Base-by-base conservation (phyloP, 2,113 vertebrate genomes). In the Lontra canadensis region DNA sequence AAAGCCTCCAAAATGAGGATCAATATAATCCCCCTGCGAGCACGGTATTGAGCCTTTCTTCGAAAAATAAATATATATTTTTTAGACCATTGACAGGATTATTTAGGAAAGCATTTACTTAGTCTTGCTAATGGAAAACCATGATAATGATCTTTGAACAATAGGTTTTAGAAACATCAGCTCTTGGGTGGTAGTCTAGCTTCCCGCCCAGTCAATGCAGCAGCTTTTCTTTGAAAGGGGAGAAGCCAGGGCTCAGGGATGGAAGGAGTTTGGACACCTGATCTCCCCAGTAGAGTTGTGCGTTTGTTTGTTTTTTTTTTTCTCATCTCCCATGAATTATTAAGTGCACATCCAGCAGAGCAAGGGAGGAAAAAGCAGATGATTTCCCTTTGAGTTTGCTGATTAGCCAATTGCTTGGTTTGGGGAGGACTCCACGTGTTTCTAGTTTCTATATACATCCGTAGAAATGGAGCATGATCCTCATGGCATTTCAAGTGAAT, bases 41-140 rank as follows among this genome's bases (percentile, higher is more conserved):
- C 92, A 88, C 26, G 1, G 0, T 97, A 98, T 94, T 29, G 96
- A 99, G 94, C 95, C 96, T 98, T 98, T 98, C 93, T 96, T 96
- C 96, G 82, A 95, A 98, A 98, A 96, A 96, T 96, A 97, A 90
- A 96, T 93, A 97, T 90, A 88, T 95, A 69, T 79, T 90, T 89
- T 95, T 96, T 29, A 94, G 95, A 97, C 96, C 97, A 95, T 95
- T 96, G 97, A 98, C 97, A 98, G 97, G 95, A 93, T 98, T 98
- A 97, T 98, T 98, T 98, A 98, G 98, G 97, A 98, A 98, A 98
- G 97, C 79, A 78, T 99, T 98, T 97, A 95, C 97, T 98, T 98
- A 97, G 94, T 98, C 97, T 95, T 98, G 96, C 98, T 99, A 99
- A 99, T 98, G 98, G 98, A 98, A 99, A 99, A 98, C 94, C 96